Evolutionary conservation across 2,797 vertebrate species (phyloP).

Genomic region (Notoglanidium macrostoma): DNA sequence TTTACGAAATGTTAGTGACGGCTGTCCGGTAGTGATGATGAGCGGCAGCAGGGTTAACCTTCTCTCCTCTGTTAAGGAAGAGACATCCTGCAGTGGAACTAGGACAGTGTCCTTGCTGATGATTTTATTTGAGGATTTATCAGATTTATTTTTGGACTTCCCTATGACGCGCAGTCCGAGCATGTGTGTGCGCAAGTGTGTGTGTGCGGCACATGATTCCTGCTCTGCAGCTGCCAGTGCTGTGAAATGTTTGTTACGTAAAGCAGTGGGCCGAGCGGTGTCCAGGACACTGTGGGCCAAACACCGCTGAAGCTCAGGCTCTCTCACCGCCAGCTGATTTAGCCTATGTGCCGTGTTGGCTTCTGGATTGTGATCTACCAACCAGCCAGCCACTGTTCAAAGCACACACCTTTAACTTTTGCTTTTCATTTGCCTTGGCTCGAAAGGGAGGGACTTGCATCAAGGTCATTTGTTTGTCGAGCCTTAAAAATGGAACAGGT

Average conservation of each 20-base stretch:
- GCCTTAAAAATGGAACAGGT: constrained; percentile 46
- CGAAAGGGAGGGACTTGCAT: neutral
- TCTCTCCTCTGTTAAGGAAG: neutral
- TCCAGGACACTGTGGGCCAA: constrained; percentile 43
- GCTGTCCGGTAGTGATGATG: neutral
- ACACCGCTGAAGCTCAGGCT: constrained; percentile 34
- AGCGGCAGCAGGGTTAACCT: neutral
- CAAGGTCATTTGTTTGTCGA: constrained; percentile 7
- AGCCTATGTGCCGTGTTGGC: constrained; percentile 6
- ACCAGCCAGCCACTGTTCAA: neutral
- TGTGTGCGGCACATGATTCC: neutral
- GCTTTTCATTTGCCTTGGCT: neutral
- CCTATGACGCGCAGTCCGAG: constrained; percentile 19
- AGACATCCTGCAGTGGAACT: constrained; percentile 54
- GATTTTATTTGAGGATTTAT: constrained; percentile 64
- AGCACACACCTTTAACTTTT: neutral
- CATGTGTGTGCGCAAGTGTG: neutral
- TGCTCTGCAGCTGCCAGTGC: constrained; percentile 34
- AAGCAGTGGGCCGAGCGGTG: constrained; percentile 40
- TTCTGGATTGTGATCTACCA: neutral
- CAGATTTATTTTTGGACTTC: constrained; percentile 66
- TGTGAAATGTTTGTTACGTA: constrained; percentile 63
- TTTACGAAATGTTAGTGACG: constrained; percentile 5
- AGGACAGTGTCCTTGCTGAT: constrained; percentile 56
- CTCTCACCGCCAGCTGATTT: constrained; percentile 48